These are phyloP conservation scores for Drosophila prolongata DNA, from an alignment of 2,888 invertebrate genomes.

Conservation along the genomic window DNA sequence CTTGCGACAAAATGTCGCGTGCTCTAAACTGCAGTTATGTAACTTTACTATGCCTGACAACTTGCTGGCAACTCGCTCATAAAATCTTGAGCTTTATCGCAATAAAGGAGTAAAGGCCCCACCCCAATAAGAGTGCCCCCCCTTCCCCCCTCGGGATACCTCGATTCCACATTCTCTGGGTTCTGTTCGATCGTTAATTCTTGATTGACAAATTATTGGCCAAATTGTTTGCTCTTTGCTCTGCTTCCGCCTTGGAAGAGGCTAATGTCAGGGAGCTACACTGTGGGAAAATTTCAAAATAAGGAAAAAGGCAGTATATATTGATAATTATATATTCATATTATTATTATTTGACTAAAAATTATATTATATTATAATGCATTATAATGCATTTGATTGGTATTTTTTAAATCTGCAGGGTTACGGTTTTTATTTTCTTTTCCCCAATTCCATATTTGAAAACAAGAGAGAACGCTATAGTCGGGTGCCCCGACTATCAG, in stretches of 20 bases:
- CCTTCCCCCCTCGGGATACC: neutral
- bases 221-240: conserved; percentile 40
- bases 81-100: conserved; percentile 68
- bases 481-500: no score
- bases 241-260: conserved; percentile 29
- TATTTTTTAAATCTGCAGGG: no score
- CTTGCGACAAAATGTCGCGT: conserved; percentile 78
- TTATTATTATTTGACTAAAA: no score
- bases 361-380: no score
- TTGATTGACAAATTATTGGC: conserved; percentile 52
- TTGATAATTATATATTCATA: no score
- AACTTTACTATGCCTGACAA: conserved; percentile 79
- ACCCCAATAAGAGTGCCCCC: neutral
- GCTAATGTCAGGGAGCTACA: neutral
- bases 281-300: neutral
- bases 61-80: conserved; percentile 58
- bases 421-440: neutral
- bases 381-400: no score
- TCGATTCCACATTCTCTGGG: conserved; percentile 4
- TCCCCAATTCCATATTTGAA: no score
- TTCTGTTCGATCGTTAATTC: conserved; percentile 25
- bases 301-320: neutral
- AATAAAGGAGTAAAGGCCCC: conserved; percentile 37
- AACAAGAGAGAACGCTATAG: no score
- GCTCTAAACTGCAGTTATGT: conserved; percentile 79